These are phyloP conservation scores for Aphelenchoides besseyi DNA, from an alignment of 1,140 invertebrate species.

Conservation along the genomic window DNA sequence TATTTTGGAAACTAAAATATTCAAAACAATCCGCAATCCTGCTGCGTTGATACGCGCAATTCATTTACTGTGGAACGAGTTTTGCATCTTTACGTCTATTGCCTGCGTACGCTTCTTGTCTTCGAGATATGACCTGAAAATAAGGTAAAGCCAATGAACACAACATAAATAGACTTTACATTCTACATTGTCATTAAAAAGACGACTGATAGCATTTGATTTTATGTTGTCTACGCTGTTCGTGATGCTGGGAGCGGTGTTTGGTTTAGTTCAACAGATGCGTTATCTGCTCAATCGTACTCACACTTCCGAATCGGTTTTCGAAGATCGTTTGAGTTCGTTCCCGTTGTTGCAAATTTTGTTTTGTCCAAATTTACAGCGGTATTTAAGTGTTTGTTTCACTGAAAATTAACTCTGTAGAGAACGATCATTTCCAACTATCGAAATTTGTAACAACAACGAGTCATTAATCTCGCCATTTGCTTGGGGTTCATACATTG, in stretches of 20 bases:
- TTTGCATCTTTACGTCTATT: conserved; percentile 5
- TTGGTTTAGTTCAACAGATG: conserved; percentile 9
- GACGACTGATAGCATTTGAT: neutral
- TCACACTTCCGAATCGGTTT: neutral
- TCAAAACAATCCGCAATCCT: too few species aligned
- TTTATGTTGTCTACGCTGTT: neutral
- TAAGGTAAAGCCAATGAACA: neutral
- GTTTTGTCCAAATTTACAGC: neutral
- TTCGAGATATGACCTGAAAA: conserved; percentile 12
- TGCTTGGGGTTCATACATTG: neutral
- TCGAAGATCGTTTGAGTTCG: neutral
- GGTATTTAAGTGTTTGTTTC: neutral
- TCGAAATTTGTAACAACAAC: neutral
- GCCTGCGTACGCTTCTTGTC: conserved; percentile 12
- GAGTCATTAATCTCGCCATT: too few species aligned
- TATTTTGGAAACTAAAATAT: too few species aligned
- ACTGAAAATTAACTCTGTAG: neutral
- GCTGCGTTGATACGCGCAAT: too few species aligned
- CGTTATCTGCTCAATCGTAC: conserved; percentile 9
- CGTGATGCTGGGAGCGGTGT: neutral
- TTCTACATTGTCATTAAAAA: too few species aligned
- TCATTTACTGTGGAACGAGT: conserved; percentile 10
- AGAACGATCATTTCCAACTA: neutral
- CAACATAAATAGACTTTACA: too few species aligned
- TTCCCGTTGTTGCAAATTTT: neutral